Evolutionary conservation across 2,113 vertebrate genomes (phyloP), one percentile per base, ranked within the genome.

Genomic region (Nestor notabilis): DNA sequence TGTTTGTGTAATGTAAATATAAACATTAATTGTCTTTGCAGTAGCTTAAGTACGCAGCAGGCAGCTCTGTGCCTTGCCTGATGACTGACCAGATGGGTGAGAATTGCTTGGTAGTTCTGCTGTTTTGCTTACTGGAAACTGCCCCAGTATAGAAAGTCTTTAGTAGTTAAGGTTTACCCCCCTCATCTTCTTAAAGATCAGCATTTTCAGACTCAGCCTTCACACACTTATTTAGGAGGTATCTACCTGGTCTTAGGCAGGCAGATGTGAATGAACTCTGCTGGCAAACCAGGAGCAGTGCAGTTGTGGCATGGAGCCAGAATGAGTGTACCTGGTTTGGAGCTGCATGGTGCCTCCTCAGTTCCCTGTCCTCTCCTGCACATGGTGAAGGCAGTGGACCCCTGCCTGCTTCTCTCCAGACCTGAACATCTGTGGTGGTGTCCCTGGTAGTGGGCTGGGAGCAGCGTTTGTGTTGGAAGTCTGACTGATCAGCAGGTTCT

Each of bases 341-440:
- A 70, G 60, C 29, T 49, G 41, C 23, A 10, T 27, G 20, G 6
- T 49, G 61, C 18, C n/a, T 80, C 44, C 81, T 60, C 3, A 5
- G 31, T 15, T 68, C 52, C 31, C 1, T 2, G 17, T 47, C 50
- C 29, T 27, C 33, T 55, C 6, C 49, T 68, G 33, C 1, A 0
- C 23, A 58, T n/a, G 46, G 2, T 35, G 2, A 11, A 44, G 61
- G 7, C 10, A 12, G 9, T 1, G 2, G 37, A 37, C 3, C 17
- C 35, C 58, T 87, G 44, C 56, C 35, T 72, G 56, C 43, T 58
- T 28, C 21, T 47, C 58, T 91, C 39, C 33, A 49, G 60, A 37
- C 21, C 17, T 39, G 47, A 37, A 37, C 10, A 6, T 52, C 47
- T 46, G 64, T 9, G 9, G 5, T 61, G 39, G 7, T 79, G 33